phyloP scores from a whole-genome alignment of 2,888 invertebrate species.

The Linnaemya tessellans region DNA sequence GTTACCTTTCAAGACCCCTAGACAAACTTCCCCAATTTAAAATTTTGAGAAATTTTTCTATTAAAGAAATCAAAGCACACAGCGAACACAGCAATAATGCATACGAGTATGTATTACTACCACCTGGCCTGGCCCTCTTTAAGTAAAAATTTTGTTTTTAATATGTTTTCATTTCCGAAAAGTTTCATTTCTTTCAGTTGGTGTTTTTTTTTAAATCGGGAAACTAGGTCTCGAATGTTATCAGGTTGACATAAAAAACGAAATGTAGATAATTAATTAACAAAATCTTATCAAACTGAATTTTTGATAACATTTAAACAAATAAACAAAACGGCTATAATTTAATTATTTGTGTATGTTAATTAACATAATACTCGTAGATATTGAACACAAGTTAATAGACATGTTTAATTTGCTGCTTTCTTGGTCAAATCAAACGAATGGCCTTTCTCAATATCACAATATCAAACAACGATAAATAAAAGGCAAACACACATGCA shows the following conservation, averaged over 20 bases:
- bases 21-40: constrained; percentile 51
- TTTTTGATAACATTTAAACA: constrained; percentile 40
- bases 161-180: not conserved
- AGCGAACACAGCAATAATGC: not conserved
- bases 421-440: constrained; percentile 52
- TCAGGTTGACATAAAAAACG: constrained; percentile 47
- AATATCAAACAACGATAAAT: constrained; percentile 1
- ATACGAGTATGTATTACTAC: too few species aligned
- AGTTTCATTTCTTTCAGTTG: not conserved
- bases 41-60: constrained; percentile 2
- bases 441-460: constrained; percentile 68
- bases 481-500: not conserved
- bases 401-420: constrained; percentile 34
- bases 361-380: constrained; percentile 12
- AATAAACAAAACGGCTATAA: constrained; percentile 3
- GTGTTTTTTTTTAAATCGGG: constrained; percentile 34
- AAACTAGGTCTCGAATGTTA: constrained; percentile 62
- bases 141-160: not conserved
- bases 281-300: constrained; percentile 5
- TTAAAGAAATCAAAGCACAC: not conserved
- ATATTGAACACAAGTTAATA: not conserved
- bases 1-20: constrained; percentile 66
- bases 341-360: constrained; percentile 35
- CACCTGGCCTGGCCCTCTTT: not conserved
- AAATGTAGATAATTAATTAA: not conserved